Percentiles rank a stretch among this genome's conserved stretches.
phyloP scores from a whole-genome alignment of 2,888 invertebrate species.

The Xanthorhoe designata region DNA sequence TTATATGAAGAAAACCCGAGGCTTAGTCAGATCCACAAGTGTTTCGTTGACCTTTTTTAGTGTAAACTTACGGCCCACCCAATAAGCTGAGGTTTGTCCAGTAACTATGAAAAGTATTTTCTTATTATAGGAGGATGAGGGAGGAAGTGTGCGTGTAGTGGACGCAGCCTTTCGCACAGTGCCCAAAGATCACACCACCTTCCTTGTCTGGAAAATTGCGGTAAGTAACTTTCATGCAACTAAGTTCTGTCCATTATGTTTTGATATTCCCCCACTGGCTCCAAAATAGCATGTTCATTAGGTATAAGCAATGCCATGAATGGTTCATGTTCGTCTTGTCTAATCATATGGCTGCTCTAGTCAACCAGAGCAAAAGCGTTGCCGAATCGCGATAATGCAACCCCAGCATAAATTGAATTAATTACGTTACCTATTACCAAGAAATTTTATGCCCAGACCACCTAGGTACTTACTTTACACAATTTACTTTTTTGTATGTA shows the following conservation, averaged over 20 bases:
- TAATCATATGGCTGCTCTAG: no score
- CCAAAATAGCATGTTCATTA: no score
- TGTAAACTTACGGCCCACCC: no score
- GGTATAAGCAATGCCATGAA: neutral
- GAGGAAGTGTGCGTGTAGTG: conserved; percentile 75
- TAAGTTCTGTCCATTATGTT: no score
- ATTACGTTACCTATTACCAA: neutral
- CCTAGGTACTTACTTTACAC: neutral
- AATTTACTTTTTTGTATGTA: conserved; percentile 1
- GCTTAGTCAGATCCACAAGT: no score
- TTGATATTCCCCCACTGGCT: no score
- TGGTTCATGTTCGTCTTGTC: neutral
- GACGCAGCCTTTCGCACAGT: conserved; percentile 93
- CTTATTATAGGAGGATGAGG: conserved; percentile 73
- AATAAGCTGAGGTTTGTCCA: neutral
- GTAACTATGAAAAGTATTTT: neutral
- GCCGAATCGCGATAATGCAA: no score
- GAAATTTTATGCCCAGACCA: neutral
- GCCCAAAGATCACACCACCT: conserved; percentile 90
- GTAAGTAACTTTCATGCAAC: conserved; percentile 79
- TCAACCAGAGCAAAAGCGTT: no score
- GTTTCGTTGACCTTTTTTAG: no score
- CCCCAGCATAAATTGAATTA: neutral
- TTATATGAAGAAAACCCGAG: no score
- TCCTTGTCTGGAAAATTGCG: conserved; percentile 96